phyloP scores from a whole-genome alignment of 2,888 invertebrate species.

The Parnassius mnemosyne region DNA sequence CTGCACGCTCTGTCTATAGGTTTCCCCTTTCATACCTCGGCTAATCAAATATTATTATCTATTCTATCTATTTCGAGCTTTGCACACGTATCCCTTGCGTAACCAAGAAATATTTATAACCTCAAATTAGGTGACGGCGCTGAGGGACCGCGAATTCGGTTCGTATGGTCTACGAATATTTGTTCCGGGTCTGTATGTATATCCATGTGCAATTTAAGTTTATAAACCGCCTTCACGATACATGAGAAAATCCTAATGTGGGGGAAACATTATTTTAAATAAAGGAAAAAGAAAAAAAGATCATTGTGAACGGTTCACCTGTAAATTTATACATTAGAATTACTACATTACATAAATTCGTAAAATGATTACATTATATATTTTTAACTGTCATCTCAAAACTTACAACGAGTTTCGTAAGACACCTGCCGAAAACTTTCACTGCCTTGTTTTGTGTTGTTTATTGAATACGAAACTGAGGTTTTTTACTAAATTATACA shows the following conservation, averaged over 20 bases:
- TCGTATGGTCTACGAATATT: too few relatives aligned
- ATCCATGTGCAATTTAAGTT: too few relatives aligned
- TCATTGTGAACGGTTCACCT: neutral
- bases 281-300: too few relatives aligned
- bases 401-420: constrained; percentile 34
- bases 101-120: neutral
- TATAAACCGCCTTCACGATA: too few relatives aligned
- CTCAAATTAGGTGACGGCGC: neutral
- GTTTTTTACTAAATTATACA: constrained; percentile 20
- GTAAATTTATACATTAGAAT: constrained; percentile 13
- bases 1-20: too few relatives aligned
- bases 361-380: constrained; percentile 25
- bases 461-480: constrained; percentile 25
- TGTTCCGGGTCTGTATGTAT: too few relatives aligned
- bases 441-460: constrained; percentile 30
- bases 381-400: constrained; percentile 33
- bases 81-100: too few relatives aligned
- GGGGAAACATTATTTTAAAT: too few relatives aligned
- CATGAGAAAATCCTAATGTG: too few relatives aligned
- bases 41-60: too few relatives aligned
- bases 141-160: too few relatives aligned
- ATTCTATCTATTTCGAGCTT: too few relatives aligned
- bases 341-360: constrained; percentile 16
- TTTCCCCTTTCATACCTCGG: neutral
- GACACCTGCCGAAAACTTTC: constrained; percentile 39